phyloP scores from a whole-genome alignment of 2,888 invertebrate genomes.

The Drosophila lacicola region DNA sequence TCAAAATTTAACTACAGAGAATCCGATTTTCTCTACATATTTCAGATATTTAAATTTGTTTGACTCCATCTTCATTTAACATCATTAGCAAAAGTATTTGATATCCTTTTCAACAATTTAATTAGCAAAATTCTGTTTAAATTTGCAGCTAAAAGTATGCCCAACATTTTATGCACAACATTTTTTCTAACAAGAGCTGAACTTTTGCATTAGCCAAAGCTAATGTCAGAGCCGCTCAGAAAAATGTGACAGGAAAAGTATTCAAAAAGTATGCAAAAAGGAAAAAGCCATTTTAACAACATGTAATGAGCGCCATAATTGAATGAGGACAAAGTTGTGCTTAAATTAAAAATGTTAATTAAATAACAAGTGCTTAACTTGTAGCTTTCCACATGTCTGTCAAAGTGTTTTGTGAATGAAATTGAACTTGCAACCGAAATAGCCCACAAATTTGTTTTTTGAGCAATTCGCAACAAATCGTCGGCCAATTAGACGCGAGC shows the following conservation, averaged over 20 bases:
- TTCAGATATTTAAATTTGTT: no score
- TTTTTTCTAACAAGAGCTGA: constrained; percentile 12
- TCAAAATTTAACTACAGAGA: no score
- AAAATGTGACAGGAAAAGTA: constrained; percentile 44
- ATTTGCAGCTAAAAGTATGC: constrained; percentile 19
- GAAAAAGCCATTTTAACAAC: constrained; percentile 34
- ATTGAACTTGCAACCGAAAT: constrained; percentile 1
- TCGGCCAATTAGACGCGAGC: constrained; percentile 59
- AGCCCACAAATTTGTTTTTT: background rate
- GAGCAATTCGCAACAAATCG: constrained; percentile 20
- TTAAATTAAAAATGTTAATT: constrained; percentile 9
- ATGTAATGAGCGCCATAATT: constrained; percentile 28
- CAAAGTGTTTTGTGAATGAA: constrained; percentile 3
- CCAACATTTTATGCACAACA: constrained; percentile 19
- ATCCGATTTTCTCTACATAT: no score
- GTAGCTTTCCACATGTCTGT: constrained; percentile 26
- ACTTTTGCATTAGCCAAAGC: constrained; percentile 29
- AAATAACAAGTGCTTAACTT: constrained; percentile 27
- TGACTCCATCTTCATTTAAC: background rate
- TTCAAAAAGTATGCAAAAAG: constrained; percentile 36
- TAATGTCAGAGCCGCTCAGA: constrained; percentile 24
- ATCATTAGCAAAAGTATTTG: background rate
- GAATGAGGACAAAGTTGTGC: constrained; percentile 5
- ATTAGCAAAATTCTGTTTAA: background rate
- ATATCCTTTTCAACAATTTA: constrained; percentile 1